phyloP scores from a whole-genome alignment of 2,888 invertebrate species.

The Merodon equestris region DNA sequence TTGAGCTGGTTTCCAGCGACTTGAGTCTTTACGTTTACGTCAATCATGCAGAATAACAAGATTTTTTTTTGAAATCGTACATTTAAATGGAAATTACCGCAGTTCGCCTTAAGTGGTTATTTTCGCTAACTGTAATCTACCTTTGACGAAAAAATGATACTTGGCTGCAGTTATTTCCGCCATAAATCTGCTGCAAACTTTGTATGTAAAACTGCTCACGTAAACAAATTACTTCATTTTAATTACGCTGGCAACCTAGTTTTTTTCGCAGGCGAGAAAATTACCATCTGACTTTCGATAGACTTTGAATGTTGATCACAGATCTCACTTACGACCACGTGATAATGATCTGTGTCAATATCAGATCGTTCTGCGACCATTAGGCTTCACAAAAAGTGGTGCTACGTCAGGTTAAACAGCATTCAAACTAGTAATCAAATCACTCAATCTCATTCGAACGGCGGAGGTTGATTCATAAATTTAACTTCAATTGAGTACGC shows the following conservation, averaged over 20 bases:
- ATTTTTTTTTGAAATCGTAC: too few relatives aligned
- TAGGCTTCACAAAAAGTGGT: slow-evolving; percentile 30
- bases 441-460: slow-evolving; percentile 1
- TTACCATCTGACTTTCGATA: slow-evolving; percentile 7
- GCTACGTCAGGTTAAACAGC: slow-evolving; percentile 6
- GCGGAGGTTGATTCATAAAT: slow-evolving; percentile 39
- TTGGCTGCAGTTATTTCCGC: too few relatives aligned
- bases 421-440: slow-evolving; percentile 33
- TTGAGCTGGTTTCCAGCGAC: too few relatives aligned
- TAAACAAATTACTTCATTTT: slow-evolving; percentile 27
- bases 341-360: slow-evolving; percentile 58
- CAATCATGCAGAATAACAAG: too few relatives aligned
- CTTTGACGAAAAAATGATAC: too few relatives aligned
- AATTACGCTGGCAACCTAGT: slow-evolving; percentile 31
- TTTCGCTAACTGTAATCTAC: too few relatives aligned
- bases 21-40: too few relatives aligned
- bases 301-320: slow-evolving; percentile 61
- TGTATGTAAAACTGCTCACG: neutral
- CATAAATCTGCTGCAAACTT: too few relatives aligned
- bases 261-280: slow-evolving; percentile 31
- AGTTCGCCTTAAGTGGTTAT: too few relatives aligned
- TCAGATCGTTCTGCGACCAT: slow-evolving; percentile 43
- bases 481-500: slow-evolving; percentile 19
- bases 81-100: too few relatives aligned
- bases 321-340: slow-evolving; percentile 25